phyloP scores from a whole-genome alignment of 1,140 invertebrate genomes.

The Cydia splendana region DNA sequence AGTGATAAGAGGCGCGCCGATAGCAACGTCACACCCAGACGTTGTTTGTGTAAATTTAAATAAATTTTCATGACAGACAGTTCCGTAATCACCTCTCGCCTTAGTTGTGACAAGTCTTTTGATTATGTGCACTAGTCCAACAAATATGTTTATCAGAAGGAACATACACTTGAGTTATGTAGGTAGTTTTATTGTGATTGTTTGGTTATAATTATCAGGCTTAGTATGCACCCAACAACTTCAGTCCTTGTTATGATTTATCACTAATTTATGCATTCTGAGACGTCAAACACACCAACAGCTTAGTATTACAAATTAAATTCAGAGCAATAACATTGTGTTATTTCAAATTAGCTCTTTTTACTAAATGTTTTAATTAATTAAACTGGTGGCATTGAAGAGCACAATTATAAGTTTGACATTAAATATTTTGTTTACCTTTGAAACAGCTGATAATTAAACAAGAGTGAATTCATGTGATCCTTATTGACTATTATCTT shows the following conservation, averaged over 20 bases:
- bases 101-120: slow-evolving; percentile 68
- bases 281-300: not conserved
- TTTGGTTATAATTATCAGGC: slow-evolving; percentile 5
- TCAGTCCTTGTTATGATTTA: not conserved
- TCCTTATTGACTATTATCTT: not conserved
- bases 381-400: too few relatives aligned
- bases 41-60: slow-evolving; percentile 80
- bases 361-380: too few relatives aligned
- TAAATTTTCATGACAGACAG: slow-evolving; percentile 79
- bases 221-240: not conserved
- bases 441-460: not conserved
- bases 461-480: too few relatives aligned
- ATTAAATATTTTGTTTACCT: not conserved
- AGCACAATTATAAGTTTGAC: not conserved
- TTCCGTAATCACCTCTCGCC: slow-evolving; percentile 77
- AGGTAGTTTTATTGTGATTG: slow-evolving; percentile 13
- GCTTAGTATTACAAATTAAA: too few relatives aligned
- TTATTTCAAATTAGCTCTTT: too few relatives aligned
- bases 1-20: slow-evolving; percentile 78
- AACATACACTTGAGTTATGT: not conserved
- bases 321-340: too few relatives aligned
- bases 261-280: too few relatives aligned
- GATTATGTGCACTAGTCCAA: slow-evolving; percentile 27
- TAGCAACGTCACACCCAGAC: slow-evolving; percentile 79
- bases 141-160: slow-evolving; percentile 28